Percentiles rank a stretch among this genome's conserved stretches.
These are phyloP conservation scores for Mirounga angustirostris DNA, from an alignment of 2,113 vertebrate species.

Conservation along the genomic window DNA sequence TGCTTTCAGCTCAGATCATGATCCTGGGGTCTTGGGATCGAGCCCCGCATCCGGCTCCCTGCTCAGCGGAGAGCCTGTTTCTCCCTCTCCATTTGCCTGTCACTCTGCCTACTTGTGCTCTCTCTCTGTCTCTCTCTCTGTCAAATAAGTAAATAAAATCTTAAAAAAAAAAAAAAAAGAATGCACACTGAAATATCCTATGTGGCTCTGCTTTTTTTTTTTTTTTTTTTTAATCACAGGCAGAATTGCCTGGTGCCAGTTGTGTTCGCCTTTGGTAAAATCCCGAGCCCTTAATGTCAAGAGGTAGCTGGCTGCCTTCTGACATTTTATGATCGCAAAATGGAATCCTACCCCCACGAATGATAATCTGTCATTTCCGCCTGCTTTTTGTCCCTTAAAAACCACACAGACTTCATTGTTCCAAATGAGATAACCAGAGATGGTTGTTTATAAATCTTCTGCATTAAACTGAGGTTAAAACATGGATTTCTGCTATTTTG, in stretches of 20 bases:
- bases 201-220: not conserved
- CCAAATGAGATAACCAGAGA: not conserved
- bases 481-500: not conserved
- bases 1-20: too few relatives aligned
- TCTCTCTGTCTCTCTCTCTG: too few relatives aligned
- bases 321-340: not conserved
- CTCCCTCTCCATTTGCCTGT: too few relatives aligned
- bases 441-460: constrained; percentile 13
- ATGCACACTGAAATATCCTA: not conserved
- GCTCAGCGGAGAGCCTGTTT: too few relatives aligned
- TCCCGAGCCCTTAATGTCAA: constrained; percentile 1
- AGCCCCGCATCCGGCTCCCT: too few relatives aligned
- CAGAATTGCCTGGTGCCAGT: not conserved
- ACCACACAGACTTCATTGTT: constrained; percentile 1
- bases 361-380: not conserved
- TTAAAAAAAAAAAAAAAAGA: not conserved
- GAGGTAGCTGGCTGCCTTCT: not conserved
- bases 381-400: not conserved
- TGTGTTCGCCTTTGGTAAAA: not conserved
- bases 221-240: not conserved
- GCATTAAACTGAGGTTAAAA: not conserved
- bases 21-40: too few relatives aligned
- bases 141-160: too few relatives aligned
- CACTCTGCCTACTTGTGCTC: too few relatives aligned
- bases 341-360: not conserved